These are phyloP conservation scores for Catharus bicknelli DNA, from an alignment of 2,113 vertebrate genomes.

Conservation along the genomic window DNA sequence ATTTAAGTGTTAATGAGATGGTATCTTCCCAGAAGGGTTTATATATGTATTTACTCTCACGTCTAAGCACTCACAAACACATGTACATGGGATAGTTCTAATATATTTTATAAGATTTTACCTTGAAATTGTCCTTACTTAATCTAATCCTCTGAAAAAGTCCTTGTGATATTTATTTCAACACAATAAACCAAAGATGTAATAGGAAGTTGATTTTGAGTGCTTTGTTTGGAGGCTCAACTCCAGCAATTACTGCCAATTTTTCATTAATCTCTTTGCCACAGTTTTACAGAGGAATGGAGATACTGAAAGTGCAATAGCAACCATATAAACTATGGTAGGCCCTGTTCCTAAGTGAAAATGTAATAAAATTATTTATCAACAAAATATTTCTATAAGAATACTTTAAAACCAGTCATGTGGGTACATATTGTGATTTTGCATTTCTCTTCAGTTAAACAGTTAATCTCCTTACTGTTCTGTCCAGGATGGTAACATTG, in stretches of 20 bases:
- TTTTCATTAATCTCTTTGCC: neutral
- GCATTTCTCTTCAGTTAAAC: neutral
- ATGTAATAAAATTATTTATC: neutral
- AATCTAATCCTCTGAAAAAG: neutral
- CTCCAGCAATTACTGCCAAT: neutral
- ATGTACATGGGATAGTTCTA: neutral
- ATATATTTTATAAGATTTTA: neutral
- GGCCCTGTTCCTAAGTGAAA: neutral
- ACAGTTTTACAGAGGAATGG: neutral
- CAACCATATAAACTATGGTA: neutral
- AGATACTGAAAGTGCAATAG: neutral
- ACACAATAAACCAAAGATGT: neutral
- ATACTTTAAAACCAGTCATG: neutral
- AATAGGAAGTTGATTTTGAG: neutral
- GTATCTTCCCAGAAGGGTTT: neutral
- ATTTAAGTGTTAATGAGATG: neutral
- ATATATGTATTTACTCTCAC: neutral
- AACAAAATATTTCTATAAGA: neutral
- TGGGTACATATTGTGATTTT: neutral
- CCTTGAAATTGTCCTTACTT: neutral
- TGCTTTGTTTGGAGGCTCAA: neutral
- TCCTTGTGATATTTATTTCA: neutral
- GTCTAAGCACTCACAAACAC: fast-evolving
- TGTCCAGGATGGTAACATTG: neutral
- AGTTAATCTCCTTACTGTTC: neutral